These are phyloP conservation scores for Bubalus kerabau DNA, from an alignment of 2,113 vertebrate genomes.

Conservation along the genomic window DNA sequence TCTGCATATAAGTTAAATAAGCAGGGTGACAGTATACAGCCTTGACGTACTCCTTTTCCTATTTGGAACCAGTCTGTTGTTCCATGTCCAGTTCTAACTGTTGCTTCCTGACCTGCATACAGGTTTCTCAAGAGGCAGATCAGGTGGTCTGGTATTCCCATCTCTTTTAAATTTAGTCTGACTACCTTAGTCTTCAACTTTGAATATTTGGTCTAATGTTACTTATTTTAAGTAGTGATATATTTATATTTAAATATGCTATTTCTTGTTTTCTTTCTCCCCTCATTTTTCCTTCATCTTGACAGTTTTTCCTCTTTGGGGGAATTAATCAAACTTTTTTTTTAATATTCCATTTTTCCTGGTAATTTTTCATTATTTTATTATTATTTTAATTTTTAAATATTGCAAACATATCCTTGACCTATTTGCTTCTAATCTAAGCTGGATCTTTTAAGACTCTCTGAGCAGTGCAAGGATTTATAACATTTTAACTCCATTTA, in stretches of 20 bases:
- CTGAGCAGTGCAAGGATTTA: not conserved
- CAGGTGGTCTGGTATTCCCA: too few relatives aligned
- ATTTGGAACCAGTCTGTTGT: too few relatives aligned
- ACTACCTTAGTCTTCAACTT: not conserved
- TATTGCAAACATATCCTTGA: not conserved
- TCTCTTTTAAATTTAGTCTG: not conserved
- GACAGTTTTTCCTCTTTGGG: not conserved
- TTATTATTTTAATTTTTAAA: not conserved
- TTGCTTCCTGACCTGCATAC: too few relatives aligned
- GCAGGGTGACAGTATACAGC: too few relatives aligned
- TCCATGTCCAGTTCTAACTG: too few relatives aligned
- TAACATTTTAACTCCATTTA: not conserved
- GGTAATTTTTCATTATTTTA: not conserved
- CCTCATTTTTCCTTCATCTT: not conserved
- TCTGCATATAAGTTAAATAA: too few relatives aligned
- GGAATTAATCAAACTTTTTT: not conserved
- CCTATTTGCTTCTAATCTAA: not conserved
- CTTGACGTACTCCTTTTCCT: too few relatives aligned
- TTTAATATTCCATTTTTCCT: not conserved
- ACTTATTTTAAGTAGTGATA: not conserved
- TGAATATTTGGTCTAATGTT: not conserved
- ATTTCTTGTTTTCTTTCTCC: not conserved
- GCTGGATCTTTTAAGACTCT: not conserved
- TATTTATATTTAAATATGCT: not conserved
- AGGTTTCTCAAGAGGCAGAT: too few relatives aligned